phyloP scores from a whole-genome alignment of 2,888 invertebrate genomes.

The Eremobia ochroleuca region DNA sequence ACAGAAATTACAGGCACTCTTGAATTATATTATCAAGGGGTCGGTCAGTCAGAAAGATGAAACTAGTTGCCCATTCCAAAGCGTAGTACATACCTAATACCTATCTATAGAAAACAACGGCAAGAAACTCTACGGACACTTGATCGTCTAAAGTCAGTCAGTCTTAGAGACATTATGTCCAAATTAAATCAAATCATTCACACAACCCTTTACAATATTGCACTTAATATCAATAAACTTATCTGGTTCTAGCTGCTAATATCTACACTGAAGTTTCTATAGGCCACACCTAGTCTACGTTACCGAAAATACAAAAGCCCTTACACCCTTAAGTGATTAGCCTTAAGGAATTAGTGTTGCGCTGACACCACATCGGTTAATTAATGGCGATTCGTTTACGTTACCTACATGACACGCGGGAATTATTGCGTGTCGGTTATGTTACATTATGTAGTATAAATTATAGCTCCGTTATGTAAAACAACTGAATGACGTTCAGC shows the following conservation, averaged over 20 bases:
- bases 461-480: no score
- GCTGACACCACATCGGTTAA: slow-evolving; percentile 14
- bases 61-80: no score
- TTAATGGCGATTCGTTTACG: slow-evolving; percentile 30
- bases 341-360: slow-evolving; percentile 24
- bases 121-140: no score
- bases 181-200: no score
- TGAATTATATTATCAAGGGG: no score
- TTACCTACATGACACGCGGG: slow-evolving; percentile 14
- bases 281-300: neutral
- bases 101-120: no score
- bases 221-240: neutral
- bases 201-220: neutral
- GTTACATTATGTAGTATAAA: no score
- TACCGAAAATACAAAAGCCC: neutral
- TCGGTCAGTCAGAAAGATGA: no score
- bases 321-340: slow-evolving; percentile 1
- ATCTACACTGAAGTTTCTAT: neutral
- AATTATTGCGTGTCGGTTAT: slow-evolving; percentile 12
- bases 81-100: no score
- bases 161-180: neutral
- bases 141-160: neutral
- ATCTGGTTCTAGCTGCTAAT: neutral
- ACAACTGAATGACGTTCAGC: no score
- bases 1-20: no score